Base-by-base conservation (phyloP, 2,113 vertebrate genomes). In the Poeciliopsis occidentalis region DNA sequence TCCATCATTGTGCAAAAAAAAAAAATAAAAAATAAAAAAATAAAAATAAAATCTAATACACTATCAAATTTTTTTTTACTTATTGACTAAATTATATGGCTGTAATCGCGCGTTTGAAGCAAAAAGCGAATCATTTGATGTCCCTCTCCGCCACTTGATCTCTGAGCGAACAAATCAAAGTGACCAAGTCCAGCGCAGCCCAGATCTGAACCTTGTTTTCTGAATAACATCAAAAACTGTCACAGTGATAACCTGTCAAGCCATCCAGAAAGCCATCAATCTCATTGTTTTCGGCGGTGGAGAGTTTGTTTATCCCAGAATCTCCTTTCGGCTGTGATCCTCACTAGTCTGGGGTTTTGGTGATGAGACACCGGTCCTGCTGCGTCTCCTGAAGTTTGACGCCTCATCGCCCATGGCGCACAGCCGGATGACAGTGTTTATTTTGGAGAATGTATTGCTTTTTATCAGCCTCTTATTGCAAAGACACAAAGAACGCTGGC, bases 1-100 rank as follows among this genome's bases (percentile, higher is more conserved):
- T 97, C 96, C 97, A 97, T 97, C 91, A 92, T 93, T 91, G 93
- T 92, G 92, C 85, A 91, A 84, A 62, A 79, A 76, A 78, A 73
- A 30, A 4, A 31, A 31, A 31, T 29, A 29, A 29, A 29, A 29
- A 29, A 29, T 29, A 29, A 29, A 29, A 29, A 31, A 31, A 31
- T 31, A 31, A 31, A 31, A 79, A 27, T n/a, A 44, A 80, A 75
- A 82, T 54, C 63, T 60, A 31, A 66, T n/a, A 24, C 17, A 44
- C 27, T 24, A 17, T 87, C 80, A 61, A 82, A n/a, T 73, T 79
- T 87, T 73, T 79, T 73, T 71, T 27, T 84, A 87, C 69, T 86
- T 89, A 82, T 80, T 71, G 69, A 75, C 73, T 68, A 71, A 80
- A 91, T 75, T 61, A 80, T 92, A 93, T 92, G 92, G 88, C 90